Conservation (phyloP, 2,888 invertebrate species). For the Myathropa florea region DNA sequence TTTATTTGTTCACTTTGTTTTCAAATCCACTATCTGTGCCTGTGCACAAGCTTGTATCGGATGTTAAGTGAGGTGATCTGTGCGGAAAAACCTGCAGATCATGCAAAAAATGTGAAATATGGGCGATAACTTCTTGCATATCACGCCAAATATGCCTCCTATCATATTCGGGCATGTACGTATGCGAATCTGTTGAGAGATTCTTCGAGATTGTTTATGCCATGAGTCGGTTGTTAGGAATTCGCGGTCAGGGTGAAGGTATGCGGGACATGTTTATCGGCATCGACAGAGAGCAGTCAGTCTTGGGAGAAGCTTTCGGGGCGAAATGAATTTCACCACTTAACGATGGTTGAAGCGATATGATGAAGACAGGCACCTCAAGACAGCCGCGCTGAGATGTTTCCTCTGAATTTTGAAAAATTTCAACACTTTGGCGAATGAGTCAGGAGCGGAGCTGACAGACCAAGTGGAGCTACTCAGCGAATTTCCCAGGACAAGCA, state of each 20-base stretch:
- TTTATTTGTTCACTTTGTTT: constrained; percentile 5
- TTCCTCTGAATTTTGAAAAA: background rate
- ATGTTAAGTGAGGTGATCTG: background rate
- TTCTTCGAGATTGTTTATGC: constrained; percentile 19
- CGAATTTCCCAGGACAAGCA: background rate
- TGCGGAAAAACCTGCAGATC: background rate
- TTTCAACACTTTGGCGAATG: background rate
- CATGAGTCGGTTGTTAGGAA: background rate
- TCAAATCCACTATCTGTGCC: background rate
- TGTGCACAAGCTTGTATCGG: background rate
- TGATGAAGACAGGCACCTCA: background rate
- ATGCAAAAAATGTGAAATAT: constrained; percentile 2
- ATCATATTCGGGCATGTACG: background rate
- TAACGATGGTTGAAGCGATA: background rate
- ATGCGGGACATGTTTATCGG: background rate
- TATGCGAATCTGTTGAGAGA: background rate
- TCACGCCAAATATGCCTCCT: background rate
- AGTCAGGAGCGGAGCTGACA: background rate
- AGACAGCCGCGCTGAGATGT: background rate
- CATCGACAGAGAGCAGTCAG: too few relatives aligned
- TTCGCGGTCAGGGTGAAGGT: constrained; percentile 8
- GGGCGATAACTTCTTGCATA: constrained; percentile 13
- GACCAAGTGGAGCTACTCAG: background rate
- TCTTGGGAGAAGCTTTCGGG: background rate
- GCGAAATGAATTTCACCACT: background rate